A percentile compares a stretch with the other conserved stretches of the same genome.
phyloP scores from a whole-genome alignment of 2,797 vertebrate genomes.

The Macroramphosus scolopax region DNA sequence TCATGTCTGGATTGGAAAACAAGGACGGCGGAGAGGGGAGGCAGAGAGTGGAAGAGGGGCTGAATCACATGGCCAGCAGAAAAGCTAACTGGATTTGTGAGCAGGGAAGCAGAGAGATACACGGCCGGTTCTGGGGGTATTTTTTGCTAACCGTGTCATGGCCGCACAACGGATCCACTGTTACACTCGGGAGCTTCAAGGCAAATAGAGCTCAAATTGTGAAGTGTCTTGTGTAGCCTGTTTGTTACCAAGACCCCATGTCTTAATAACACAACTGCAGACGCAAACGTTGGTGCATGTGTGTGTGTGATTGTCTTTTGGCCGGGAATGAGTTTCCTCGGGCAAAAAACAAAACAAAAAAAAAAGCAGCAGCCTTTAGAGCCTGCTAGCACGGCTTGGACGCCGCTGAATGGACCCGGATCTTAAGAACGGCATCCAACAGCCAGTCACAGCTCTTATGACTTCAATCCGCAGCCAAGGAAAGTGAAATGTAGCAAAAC shows the following conservation, averaged over 20 bases:
- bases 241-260: constrained; percentile 15
- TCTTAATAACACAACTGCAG: constrained; percentile 13
- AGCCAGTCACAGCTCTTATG: constrained; percentile 44
- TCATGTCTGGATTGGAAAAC: constrained; percentile 44
- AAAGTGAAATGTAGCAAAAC: constrained; percentile 24
- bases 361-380: constrained; percentile 14
- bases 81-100: constrained; percentile 24
- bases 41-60: constrained; percentile 5
- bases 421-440: constrained; percentile 57
- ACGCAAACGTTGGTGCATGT: constrained; percentile 11
- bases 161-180: constrained; percentile 51
- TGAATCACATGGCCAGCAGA: constrained; percentile 46
- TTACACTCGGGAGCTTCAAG: constrained; percentile 37
- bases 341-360: too few relatives aligned
- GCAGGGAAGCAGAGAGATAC: constrained; percentile 13
- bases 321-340: constrained; percentile 21
- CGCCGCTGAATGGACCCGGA: constrained; percentile 44
- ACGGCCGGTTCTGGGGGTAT: constrained; percentile 18
- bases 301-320: constrained; percentile 6
- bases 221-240: constrained; percentile 2
- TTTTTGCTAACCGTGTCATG: constrained; percentile 20
- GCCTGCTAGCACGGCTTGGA: constrained; percentile 47
- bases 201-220: constrained; percentile 20
- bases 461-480: constrained; percentile 39
- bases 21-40: constrained; percentile 11